A percentile compares a stretch with the other conserved stretches of the same genome.
Conservation (phyloP, 1,140 invertebrate genomes). For the Mesaphorura yosii region DNA sequence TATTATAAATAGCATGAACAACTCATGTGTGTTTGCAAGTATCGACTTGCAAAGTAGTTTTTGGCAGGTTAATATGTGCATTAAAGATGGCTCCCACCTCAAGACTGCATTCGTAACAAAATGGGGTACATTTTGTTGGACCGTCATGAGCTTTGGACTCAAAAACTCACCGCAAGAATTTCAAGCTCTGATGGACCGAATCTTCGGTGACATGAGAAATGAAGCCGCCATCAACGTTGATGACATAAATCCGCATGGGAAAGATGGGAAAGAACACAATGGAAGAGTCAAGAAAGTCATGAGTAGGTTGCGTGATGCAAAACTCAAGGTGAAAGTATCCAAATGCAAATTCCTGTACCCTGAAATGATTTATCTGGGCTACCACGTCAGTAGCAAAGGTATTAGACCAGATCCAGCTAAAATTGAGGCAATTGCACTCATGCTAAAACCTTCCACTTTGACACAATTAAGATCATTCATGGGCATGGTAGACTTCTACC, state of each 20-base stretch:
- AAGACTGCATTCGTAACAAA: slow-evolving; percentile 41
- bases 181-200: slow-evolving; percentile 31
- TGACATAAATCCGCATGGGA: not conserved
- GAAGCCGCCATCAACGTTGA: slow-evolving; percentile 28
- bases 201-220: slow-evolving; percentile 10
- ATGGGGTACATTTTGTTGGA: slow-evolving; percentile 35
- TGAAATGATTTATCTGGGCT: not conserved
- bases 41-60: slow-evolving; percentile 41
- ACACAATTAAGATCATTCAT: not conserved
- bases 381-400: not conserved
- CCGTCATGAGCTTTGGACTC: slow-evolving; percentile 34
- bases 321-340: not conserved
- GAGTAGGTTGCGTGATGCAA: not conserved
- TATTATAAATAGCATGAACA: slow-evolving; percentile 37
- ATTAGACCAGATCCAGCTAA: not conserved
- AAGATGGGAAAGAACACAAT: not conserved
- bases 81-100: slow-evolving; percentile 29
- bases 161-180: slow-evolving; percentile 30
- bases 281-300: not conserved
- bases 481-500: not conserved
- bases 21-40: slow-evolving; percentile 35
- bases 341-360: not conserved
- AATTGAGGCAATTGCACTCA: not conserved
- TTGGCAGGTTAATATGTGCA: slow-evolving; percentile 37
- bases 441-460: not conserved